Evolutionary conservation across 1,140 invertebrate genomes (phyloP), one percentile per base, ranked within the genome.

Genomic region (Aphaenogaster rudis): DNA sequence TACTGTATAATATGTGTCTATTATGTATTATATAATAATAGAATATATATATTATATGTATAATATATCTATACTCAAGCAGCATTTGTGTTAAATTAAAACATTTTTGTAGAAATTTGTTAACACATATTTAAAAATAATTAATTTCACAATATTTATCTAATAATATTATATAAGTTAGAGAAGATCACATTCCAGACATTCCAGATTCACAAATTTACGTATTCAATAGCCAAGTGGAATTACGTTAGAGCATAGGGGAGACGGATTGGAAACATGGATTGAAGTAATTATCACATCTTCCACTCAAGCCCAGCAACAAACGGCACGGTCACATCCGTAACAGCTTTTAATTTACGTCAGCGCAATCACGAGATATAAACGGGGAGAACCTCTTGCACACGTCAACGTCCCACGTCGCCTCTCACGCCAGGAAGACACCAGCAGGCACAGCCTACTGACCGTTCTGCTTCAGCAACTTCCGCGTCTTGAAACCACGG

Each of bases 401-500:
- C 57, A 61, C 69, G 17, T 42, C 50, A 59, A 74, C 11, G n/a
- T 39, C 48, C 42, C 28, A 39, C 66, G 15, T 45, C 21, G 48
- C 11, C 42, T 48, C 17, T 71, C 52, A 8, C 28, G 0, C 33
- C 57, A 21, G 54, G 33, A 54, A 54, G 15, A 63, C 11, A 76
- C 3, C 39, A 50, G 6, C 11, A 1, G 36, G 48, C n/a, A 13
- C 5, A 2, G 66, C 92, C n/a, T 91, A 94, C 72, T 94, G 93
- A 61, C 88, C 90, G 63, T 71, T 92, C 64, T 93, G 90, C 69
- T 95, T 95, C 4, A 95, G 81, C 21, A 93, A 90, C 87, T 96
- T 96, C 57, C 96, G 94, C 50, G 96, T 96, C 88, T 95, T 96
- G 88, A 96, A 97, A 9, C 96, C 96, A 15, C 96, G 95, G 87